Percentiles rank a stretch among this genome's conserved stretches.
Evolutionary conservation across 2,888 invertebrate genomes (phyloP).

Genomic region (Sinhomidia bicolor): DNA sequence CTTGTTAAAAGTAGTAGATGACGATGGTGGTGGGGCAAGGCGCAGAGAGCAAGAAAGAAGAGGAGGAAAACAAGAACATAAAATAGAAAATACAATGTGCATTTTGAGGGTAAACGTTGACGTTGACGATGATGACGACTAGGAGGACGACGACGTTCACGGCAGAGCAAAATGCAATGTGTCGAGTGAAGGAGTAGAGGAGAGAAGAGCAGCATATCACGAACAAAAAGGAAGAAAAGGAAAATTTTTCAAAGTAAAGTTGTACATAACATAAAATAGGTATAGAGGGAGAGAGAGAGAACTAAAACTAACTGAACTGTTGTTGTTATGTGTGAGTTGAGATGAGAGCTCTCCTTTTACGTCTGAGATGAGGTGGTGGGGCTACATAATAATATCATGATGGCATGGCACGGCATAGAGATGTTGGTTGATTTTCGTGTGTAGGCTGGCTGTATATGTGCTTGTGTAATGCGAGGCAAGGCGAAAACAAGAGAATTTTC

Average conservation of each 20-base stretch:
- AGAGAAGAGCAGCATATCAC: not conserved
- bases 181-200: too few relatives aligned
- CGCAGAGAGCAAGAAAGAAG: too few relatives aligned
- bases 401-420: not conserved
- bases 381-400: conserved; percentile 1
- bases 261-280: not conserved
- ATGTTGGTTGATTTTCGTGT: not conserved
- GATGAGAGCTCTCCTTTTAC: not conserved
- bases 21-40: not conserved
- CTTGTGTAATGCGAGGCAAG: not conserved
- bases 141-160: not conserved
- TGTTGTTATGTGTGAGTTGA: not conserved
- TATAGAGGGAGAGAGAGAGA: not conserved
- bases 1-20: not conserved
- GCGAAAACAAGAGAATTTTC: not conserved
- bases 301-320: not conserved
- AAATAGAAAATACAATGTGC: conserved; percentile 50
- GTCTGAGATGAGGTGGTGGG: not conserved
- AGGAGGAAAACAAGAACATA: conserved; percentile 1
- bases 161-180: not conserved
- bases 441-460: not conserved
- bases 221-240: not conserved
- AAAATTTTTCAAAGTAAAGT: not conserved
- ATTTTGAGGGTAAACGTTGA: conserved; percentile 53
- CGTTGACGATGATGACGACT: not conserved